Evolutionary conservation across 2,888 invertebrate species (phyloP).

Genomic region (Muschampia plurimacula): DNA sequence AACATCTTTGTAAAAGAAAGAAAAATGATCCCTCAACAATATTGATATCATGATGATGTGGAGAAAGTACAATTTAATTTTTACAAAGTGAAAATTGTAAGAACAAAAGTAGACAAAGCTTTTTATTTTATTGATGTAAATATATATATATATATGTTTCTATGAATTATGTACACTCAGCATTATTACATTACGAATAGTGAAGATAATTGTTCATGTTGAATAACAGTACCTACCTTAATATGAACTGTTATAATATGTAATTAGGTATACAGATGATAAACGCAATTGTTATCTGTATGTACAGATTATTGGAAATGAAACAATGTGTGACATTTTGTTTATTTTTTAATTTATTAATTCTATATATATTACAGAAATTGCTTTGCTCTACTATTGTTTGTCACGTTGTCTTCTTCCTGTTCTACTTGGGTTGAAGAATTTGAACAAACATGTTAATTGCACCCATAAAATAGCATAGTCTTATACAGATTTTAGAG

Average conservation of each 20-base stretch:
- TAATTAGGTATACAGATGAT: constrained; percentile 14
- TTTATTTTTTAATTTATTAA: constrained; percentile 22
- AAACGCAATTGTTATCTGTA: neutral
- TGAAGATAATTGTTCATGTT: constrained; percentile 14
- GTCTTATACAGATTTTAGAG: constrained; percentile 51
- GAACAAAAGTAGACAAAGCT: constrained; percentile 38
- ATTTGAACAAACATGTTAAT: constrained; percentile 65
- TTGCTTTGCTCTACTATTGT: constrained; percentile 40
- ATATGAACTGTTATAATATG: constrained; percentile 16
- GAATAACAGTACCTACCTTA: constrained; percentile 3
- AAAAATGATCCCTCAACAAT: neutral
- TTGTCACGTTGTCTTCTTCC: constrained; percentile 49
- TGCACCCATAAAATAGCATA: constrained; percentile 56
- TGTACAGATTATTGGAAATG: constrained; percentile 15
- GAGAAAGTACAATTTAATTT: constrained; percentile 75
- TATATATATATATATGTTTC: neutral
- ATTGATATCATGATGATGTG: constrained; percentile 47
- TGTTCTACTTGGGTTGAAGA: constrained; percentile 53
- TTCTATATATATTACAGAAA: constrained; percentile 33
- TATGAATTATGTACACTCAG: constrained; percentile 10
- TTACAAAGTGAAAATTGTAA: constrained; percentile 51
- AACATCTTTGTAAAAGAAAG: constrained; percentile 51
- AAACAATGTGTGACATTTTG: constrained; percentile 16
- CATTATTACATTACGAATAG: neutral
- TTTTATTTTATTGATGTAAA: constrained; percentile 1